phyloP scores from a whole-genome alignment of 2,888 invertebrate genomes.

The Neria commutata region DNA sequence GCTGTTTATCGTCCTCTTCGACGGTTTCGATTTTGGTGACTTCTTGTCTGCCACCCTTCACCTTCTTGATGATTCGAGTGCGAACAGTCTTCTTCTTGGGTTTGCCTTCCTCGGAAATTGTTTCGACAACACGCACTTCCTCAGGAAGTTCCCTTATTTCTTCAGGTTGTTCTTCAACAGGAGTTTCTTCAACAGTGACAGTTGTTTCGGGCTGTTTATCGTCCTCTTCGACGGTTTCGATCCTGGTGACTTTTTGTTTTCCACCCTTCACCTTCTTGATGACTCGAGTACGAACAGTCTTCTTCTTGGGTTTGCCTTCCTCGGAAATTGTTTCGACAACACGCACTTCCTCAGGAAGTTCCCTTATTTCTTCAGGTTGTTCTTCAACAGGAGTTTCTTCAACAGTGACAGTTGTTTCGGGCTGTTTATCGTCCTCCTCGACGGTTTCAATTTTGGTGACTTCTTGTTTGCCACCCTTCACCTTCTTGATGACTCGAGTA shows the following conservation, averaged over 20 bases:
- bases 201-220: neutral
- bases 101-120: neutral
- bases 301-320: neutral
- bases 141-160: neutral
- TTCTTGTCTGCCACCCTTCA: neutral
- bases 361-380: neutral
- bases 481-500: neutral
- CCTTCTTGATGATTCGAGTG: neutral
- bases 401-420: neutral
- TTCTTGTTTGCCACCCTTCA: neutral
- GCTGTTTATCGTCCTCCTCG: neutral
- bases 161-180: neutral
- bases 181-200: neutral
- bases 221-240: neutral
- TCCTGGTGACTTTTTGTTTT: neutral
- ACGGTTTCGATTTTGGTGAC: neutral
- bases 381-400: neutral
- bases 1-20: neutral
- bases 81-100: neutral
- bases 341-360: neutral
- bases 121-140: neutral
- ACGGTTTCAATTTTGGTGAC: neutral
- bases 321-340: neutral
- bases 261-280: neutral
- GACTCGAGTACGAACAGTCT: neutral